A percentile compares a stretch with the other conserved stretches of the same genome.
These are phyloP conservation scores for Synergus itoensis DNA, from an alignment of 2,888 invertebrate species.

Conservation along the genomic window DNA sequence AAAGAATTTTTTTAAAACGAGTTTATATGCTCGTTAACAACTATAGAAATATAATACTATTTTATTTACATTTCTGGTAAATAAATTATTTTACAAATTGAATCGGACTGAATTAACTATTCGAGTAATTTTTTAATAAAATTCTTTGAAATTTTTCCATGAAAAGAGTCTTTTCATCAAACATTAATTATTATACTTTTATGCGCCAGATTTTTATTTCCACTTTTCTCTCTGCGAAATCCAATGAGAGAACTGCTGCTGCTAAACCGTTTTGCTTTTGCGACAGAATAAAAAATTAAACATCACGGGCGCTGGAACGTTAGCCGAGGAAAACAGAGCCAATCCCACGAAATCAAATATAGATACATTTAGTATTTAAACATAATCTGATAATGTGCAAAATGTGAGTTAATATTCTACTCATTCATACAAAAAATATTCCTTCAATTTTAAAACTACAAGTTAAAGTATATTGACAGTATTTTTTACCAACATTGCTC, in stretches of 20 bases:
- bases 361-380: neutral
- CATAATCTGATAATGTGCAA: neutral
- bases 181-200: neutral
- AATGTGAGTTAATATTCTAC: neutral
- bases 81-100: neutral
- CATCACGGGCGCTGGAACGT: neutral
- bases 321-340: neutral
- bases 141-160: neutral
- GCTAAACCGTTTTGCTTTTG: neutral
- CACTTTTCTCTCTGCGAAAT: neutral
- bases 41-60: neutral
- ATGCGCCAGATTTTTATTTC: neutral
- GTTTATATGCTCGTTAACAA: neutral
- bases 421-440: neutral
- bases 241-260: neutral
- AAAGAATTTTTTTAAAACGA: neutral
- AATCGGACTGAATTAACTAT: neutral
- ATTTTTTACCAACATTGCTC: too few species aligned
- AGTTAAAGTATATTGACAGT: neutral
- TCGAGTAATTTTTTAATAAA: neutral
- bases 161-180: neutral
- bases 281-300: neutral
- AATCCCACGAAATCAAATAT: neutral
- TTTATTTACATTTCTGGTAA: neutral
- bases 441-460: neutral